Evolutionary conservation across 2,113 vertebrate genomes (phyloP).

Genomic region (Chinchilla lanigera): DNA sequence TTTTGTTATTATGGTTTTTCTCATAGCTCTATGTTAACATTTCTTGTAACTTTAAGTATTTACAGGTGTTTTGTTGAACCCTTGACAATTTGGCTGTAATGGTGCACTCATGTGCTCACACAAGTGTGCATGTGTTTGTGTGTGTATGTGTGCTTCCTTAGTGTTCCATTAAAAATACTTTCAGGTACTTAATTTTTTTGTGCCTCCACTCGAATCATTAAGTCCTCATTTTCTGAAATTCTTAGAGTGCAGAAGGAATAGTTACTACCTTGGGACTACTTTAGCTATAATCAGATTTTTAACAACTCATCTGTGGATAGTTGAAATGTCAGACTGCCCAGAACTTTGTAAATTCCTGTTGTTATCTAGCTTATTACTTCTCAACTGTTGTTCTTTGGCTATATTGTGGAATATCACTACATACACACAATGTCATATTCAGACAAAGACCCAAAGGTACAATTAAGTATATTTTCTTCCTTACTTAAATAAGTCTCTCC

Average conservation of each 20-base stretch:
- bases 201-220: neutral
- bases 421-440: neutral
- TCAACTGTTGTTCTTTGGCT: neutral
- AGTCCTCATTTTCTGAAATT: neutral
- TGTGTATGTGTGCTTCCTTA: neutral
- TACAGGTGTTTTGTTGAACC: neutral
- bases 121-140: neutral
- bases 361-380: neutral
- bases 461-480: neutral
- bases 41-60: neutral
- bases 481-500: neutral
- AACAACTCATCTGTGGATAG: neutral
- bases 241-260: neutral
- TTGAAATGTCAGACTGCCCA: neutral
- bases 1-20: neutral
- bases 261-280: neutral
- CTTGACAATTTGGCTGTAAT: neutral
- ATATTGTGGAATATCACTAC: neutral
- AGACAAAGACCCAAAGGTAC: neutral
- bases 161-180: neutral
- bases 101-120: neutral
- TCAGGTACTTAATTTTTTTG: neutral
- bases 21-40: neutral
- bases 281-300: neutral
- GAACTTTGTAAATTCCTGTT: neutral